phyloP scores from a whole-genome alignment of 2,888 invertebrate genomes.

The Nemurella pictetii region DNA sequence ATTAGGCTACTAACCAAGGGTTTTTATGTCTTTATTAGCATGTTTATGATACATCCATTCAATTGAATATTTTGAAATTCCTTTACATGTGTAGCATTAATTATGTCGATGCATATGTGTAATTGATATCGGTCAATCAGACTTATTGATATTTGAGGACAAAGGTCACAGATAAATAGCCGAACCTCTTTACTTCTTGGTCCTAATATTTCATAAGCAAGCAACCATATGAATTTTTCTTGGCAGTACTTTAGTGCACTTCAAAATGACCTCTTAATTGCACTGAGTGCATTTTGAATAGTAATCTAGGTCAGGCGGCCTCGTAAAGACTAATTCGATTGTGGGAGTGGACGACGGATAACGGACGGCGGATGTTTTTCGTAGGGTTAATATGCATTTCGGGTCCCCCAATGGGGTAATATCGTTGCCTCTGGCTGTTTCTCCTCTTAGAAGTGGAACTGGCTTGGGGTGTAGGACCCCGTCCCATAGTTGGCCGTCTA shows the following conservation, averaged over 20 bases:
- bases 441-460: constrained; percentile 9
- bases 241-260: too few species aligned
- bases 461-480: neutral
- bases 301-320: neutral
- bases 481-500: neutral
- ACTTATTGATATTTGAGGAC: too few species aligned
- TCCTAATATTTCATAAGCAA: too few species aligned
- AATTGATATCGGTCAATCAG: neutral
- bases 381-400: neutral
- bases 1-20: neutral
- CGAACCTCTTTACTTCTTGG: too few species aligned
- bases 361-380: neutral
- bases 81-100: neutral
- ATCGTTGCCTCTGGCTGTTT: constrained; percentile 10
- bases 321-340: neutral
- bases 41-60: neutral
- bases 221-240: too few species aligned
- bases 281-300: neutral
- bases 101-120: neutral
- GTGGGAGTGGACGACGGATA: neutral
- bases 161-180: too few species aligned
- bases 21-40: neutral
- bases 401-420: constrained; percentile 29
- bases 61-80: neutral
- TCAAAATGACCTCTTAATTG: too few species aligned